phyloP scores from a whole-genome alignment of 2,797 vertebrate species.

The Pogonophryne albipinna region DNA sequence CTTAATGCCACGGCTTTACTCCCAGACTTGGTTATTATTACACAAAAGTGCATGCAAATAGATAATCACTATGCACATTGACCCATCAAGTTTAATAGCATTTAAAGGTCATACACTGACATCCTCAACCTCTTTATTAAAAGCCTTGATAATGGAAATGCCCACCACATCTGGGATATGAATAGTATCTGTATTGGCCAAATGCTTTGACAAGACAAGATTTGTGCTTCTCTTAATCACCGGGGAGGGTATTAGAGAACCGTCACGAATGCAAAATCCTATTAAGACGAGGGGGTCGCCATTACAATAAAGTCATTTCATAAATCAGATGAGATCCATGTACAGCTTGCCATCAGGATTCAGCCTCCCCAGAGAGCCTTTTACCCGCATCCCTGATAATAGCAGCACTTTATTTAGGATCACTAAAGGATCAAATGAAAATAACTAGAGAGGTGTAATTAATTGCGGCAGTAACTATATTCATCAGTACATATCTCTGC shows the following conservation, averaged over 20 bases:
- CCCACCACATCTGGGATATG: slow-evolving; percentile 18
- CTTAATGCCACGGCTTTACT: not conserved
- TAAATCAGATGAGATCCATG: slow-evolving; percentile 40
- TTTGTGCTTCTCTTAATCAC: slow-evolving; percentile 46
- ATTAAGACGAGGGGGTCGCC: slow-evolving; percentile 35
- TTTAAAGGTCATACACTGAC: slow-evolving; percentile 23
- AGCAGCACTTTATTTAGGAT: slow-evolving; percentile 33
- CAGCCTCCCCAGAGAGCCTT: slow-evolving; percentile 28
- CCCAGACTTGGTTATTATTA: not conserved
- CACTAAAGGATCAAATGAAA: slow-evolving; percentile 24
- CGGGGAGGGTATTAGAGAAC: slow-evolving; percentile 46
- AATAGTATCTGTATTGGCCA: slow-evolving; percentile 16
- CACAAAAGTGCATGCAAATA: not conserved
- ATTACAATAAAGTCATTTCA: slow-evolving; percentile 48
- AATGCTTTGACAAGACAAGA: slow-evolving; percentile 22
- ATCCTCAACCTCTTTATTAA: slow-evolving; percentile 12
- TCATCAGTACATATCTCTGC: not conserved
- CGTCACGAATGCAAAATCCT: slow-evolving; percentile 42
- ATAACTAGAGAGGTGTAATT: slow-evolving; percentile 38
- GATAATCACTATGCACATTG: slow-evolving; percentile 5
- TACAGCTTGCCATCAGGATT: slow-evolving; percentile 32
- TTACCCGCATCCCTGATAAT: slow-evolving; percentile 22
- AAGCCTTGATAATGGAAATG: slow-evolving; percentile 32
- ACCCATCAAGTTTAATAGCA: slow-evolving; percentile 25
- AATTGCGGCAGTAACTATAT: slow-evolving; percentile 23